phyloP scores from a whole-genome alignment of 2,797 vertebrate species.

The Carcharodon carcharias region DNA sequence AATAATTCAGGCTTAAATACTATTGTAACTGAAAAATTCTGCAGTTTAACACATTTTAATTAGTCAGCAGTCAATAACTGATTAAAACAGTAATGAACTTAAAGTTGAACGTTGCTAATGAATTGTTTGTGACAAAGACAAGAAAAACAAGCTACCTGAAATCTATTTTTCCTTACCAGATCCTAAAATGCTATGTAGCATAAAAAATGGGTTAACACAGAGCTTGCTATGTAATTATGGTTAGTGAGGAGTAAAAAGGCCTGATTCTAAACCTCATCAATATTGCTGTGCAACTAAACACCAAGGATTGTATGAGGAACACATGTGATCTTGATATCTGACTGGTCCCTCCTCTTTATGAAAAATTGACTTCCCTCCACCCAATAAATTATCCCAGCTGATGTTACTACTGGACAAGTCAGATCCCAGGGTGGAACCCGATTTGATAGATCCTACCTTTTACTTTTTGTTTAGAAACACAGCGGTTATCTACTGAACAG shows the following conservation, averaged over 20 bases:
- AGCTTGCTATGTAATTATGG: neutral
- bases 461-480: too few relatives aligned
- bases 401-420: too few relatives aligned
- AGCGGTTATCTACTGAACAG: too few relatives aligned
- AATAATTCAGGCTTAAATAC: slow-evolving; percentile 16
- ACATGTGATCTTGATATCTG: neutral
- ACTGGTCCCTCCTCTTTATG: neutral
- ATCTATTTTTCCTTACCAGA: neutral
- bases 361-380: neutral
- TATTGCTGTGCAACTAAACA: neutral
- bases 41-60: neutral
- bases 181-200: neutral
- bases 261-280: neutral
- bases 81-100: neutral
- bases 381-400: neutral
- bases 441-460: too few relatives aligned
- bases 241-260: neutral
- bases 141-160: neutral
- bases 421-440: too few relatives aligned
- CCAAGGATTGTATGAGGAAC: neutral
- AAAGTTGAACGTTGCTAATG: neutral
- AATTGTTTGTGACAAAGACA: neutral
- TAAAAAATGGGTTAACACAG: neutral
- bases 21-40: neutral
- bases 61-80: neutral